A percentile compares a stretch with the other conserved stretches of the same genome.
These are phyloP conservation scores for Aspidoscelis tigris DNA, from an alignment of 2,113 vertebrate species.

Conservation along the genomic window DNA sequence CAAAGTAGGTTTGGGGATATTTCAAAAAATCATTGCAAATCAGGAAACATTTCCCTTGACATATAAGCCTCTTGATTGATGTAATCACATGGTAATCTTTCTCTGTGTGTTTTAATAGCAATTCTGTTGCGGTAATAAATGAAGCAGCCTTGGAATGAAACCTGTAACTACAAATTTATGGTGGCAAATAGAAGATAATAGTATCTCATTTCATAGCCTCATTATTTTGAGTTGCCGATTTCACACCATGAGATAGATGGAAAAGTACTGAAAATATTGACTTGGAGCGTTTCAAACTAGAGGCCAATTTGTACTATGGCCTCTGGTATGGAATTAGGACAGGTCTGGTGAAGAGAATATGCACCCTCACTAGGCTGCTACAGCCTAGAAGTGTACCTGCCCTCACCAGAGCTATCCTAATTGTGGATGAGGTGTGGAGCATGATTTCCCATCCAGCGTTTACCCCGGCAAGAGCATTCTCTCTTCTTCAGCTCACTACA, in stretches of 20 bases:
- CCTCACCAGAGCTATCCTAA: too few relatives aligned
- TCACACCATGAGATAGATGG: not conserved
- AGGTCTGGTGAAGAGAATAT: too few relatives aligned
- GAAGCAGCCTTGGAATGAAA: not conserved
- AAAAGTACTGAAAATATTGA: not conserved
- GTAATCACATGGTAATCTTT: not conserved
- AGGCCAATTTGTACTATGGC: too few relatives aligned
- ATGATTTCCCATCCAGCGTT: too few relatives aligned
- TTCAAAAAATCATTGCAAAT: not conserved
- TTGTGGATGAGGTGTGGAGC: too few relatives aligned
- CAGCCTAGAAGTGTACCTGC: too few relatives aligned
- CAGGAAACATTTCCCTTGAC: not conserved
- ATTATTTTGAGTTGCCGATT: not conserved
- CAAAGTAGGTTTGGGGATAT: not conserved
- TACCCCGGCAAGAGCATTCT: too few relatives aligned
- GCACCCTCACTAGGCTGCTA: too few relatives aligned
- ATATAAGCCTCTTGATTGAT: not conserved
- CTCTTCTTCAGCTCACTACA: too few relatives aligned
- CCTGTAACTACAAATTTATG: not conserved
- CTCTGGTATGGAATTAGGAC: too few relatives aligned
- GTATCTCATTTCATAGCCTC: not conserved
- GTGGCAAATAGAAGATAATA: conserved; percentile 17
- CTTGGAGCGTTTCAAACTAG: not conserved
- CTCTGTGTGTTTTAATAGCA: not conserved
- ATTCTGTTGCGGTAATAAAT: conserved; percentile 6